These are phyloP conservation scores for Nothoprocta pentlandii DNA, from an alignment of 2,113 vertebrate genomes.

Conservation along the genomic window DNA sequence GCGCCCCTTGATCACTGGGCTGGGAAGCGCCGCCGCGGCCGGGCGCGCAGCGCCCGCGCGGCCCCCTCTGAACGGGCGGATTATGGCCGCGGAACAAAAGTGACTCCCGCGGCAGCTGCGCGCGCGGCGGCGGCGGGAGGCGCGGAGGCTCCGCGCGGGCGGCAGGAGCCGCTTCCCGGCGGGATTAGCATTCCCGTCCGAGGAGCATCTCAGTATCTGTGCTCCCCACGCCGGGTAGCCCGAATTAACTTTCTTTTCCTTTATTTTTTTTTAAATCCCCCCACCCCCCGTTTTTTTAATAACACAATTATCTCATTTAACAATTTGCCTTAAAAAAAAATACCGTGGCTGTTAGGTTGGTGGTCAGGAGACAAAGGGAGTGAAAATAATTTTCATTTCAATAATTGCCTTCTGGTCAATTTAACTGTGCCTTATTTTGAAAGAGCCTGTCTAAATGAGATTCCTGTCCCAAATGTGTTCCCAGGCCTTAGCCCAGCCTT, in stretches of 20 bases:
- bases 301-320: slow-evolving; percentile 83
- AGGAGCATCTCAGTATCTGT: too few species aligned
- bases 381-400: slow-evolving; percentile 99
- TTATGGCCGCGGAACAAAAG: slow-evolving; percentile 86
- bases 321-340: slow-evolving; percentile 74
- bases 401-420: slow-evolving; percentile 99
- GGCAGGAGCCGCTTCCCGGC: slow-evolving; percentile 31
- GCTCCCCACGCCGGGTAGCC: slow-evolving; percentile 60
- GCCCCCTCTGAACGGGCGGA: slow-evolving; percentile 86
- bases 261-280: too few species aligned
- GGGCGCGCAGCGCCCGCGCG: slow-evolving; percentile 76
- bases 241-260: slow-evolving; percentile 74
- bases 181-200: slow-evolving; percentile 55
- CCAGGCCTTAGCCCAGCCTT: slow-evolving; percentile 92
- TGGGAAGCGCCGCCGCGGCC: slow-evolving; percentile 78
- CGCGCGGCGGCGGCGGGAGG: too few species aligned
- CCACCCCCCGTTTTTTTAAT: slow-evolving; percentile 33
- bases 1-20: slow-evolving; percentile 87
- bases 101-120: slow-evolving; percentile 64
- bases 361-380: slow-evolving; percentile 91
- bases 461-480: slow-evolving; percentile 94
- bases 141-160: too few species aligned
- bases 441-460: slow-evolving; percentile 92
- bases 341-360: slow-evolving; percentile 80
- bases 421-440: slow-evolving; percentile 94